Evolutionary conservation across 2,888 invertebrate genomes (phyloP).

Genomic region (Lottia scabra): DNA sequence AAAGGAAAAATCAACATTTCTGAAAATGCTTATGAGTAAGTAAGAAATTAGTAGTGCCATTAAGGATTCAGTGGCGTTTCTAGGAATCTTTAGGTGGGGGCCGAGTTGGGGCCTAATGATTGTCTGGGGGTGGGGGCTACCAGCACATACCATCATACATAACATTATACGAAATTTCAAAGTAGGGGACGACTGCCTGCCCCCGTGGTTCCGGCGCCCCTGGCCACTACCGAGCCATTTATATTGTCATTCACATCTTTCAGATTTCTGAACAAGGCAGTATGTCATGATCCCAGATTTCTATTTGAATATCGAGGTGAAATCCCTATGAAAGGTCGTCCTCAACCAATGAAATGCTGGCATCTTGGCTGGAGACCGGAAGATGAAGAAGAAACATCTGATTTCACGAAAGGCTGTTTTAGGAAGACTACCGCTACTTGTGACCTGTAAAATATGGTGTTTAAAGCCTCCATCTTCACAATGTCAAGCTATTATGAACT

Average conservation of each 20-base stretch:
- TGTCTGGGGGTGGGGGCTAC: too few species aligned
- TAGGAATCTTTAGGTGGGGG: too few species aligned
- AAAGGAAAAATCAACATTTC: conserved; percentile 64
- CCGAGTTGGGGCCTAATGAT: too few species aligned
- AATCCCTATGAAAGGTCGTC: conserved; percentile 62
- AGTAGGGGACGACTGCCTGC: too few species aligned
- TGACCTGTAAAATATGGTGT: background rate
- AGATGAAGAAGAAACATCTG: conserved; percentile 5
- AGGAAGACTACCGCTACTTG: background rate
- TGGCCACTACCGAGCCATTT: too few species aligned
- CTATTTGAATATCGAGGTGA: conserved; percentile 54
- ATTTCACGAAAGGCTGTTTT: background rate
- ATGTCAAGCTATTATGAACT: too few species aligned
- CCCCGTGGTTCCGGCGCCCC: too few species aligned
- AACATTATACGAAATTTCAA: too few species aligned
- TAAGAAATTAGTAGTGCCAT: too few species aligned
- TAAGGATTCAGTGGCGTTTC: too few species aligned
- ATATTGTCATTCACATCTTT: background rate
- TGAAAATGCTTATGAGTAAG: conserved; percentile 66
- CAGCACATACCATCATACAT: too few species aligned
- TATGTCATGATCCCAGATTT: conserved; percentile 53
- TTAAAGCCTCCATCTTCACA: too few species aligned
- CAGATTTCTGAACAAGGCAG: conserved; percentile 51
- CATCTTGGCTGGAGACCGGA: conserved; percentile 46
- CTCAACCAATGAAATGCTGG: conserved; percentile 61